Base-by-base conservation (phyloP, 23 tunicate genomes). In the Halocynthia roretzi region DNA sequence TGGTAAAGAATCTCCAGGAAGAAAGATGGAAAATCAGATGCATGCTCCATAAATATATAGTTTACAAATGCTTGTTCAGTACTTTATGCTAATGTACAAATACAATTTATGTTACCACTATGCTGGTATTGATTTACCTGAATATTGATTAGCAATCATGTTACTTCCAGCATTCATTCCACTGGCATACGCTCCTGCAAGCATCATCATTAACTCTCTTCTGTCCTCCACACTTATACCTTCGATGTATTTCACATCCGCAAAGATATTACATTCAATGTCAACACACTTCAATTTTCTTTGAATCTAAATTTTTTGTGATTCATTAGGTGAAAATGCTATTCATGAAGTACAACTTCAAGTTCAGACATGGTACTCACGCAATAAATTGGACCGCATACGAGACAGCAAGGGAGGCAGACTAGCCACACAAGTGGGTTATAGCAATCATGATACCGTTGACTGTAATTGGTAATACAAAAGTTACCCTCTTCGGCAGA, bases 381-480 rank as follows among this genome's bases (percentile, higher is more conserved):
- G 76, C 86, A 87, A 62, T 87, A 87, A 53, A 80, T 81, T 5
- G 86, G 93, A 7, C 73, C 93, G 40, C 75, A 62, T 7, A 87
- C 7, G 23, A 87, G 83, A 83, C 85, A 83, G 56, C 84, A 87
- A 9, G 93, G 93, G 44, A 87, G 53, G 77, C 93, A 87, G 22
- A 71, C 93, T 20, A 82, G 61, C 93, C 93, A 87, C 62, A 77
- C 70, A 6, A 87, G 70, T 5, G 93, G 93, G 80, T 87, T 87
- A 55, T 87, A 87, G 53, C 93, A 87, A 40, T 77, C 83, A 55
- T 76, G 71, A 56, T 67, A 83, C 31, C 80, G 70, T 75, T 87
- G 93, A 40, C 93, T 77, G 74, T 68, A 87, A 68, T 87, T 87
- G 60, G 93, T 87, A 58, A 87, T 77, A 66, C 93, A 87, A 70